phyloP scores from a whole-genome alignment of 2,113 vertebrate genomes.

The Delphinapterus leucas region DNA sequence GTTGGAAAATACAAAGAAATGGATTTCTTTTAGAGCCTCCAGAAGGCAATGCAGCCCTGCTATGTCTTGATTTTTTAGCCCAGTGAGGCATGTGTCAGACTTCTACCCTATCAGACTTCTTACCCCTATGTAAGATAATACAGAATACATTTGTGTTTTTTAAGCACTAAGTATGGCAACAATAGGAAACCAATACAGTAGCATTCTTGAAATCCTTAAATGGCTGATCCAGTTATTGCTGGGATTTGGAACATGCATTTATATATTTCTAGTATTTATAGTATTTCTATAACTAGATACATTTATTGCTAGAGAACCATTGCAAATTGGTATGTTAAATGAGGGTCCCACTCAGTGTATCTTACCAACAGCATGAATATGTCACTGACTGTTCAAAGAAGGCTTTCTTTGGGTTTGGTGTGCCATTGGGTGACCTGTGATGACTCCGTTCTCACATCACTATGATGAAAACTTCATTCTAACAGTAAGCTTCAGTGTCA shows the following conservation, averaged over 20 bases:
- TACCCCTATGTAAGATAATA: background rate
- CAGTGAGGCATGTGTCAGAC: background rate
- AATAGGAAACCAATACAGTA: background rate
- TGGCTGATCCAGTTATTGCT: background rate
- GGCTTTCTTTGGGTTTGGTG: background rate
- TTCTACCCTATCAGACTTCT: background rate
- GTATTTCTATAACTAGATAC: background rate
- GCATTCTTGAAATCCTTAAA: slow-evolving; percentile 9
- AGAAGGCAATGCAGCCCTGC: background rate
- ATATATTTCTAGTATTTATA: background rate
- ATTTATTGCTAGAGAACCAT: background rate
- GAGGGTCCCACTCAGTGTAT: background rate
- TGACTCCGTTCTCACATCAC: background rate
- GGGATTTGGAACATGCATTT: background rate
- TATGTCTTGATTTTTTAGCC: background rate
- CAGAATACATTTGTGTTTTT: background rate
- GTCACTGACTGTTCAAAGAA: background rate
- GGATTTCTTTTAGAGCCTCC: background rate
- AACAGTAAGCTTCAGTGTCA: background rate
- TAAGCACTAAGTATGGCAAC: background rate
- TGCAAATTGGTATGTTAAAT: background rate
- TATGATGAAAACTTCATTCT: background rate
- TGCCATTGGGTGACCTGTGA: background rate
- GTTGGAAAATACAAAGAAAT: background rate
- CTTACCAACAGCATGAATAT: background rate